phyloP scores from a whole-genome alignment of 1,140 invertebrate genomes.

The Lanistes nyassanus region DNA sequence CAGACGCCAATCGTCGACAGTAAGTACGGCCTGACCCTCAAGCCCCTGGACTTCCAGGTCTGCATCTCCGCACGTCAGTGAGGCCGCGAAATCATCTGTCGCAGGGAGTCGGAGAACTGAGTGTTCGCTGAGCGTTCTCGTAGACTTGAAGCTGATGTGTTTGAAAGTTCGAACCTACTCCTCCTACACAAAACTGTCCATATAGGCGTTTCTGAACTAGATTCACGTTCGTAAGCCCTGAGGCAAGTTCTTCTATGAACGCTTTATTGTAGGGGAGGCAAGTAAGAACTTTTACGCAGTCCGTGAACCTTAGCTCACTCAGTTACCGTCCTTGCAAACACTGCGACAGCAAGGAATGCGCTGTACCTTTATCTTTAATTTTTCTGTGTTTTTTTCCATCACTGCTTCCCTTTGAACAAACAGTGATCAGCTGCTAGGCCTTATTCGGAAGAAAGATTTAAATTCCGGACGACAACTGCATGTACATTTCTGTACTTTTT shows the following conservation, averaged over 20 bases:
- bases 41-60: constrained; percentile 48
- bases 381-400: no score
- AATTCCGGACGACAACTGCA: no score
- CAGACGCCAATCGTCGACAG: constrained; percentile 47
- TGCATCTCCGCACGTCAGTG: background rate
- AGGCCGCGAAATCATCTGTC: background rate
- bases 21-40: constrained; percentile 57
- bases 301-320: no score
- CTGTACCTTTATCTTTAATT: no score
- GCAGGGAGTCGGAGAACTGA: background rate
- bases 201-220: background rate
- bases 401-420: no score
- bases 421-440: no score
- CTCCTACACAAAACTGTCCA: background rate
- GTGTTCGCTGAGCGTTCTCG: background rate
- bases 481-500: no score
- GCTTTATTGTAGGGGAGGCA: background rate
- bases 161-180: background rate
- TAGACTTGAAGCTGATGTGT: background rate
- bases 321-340: no score
- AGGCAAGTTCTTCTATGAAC: background rate
- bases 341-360: no score
- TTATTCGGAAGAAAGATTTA: no score
- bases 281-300: no score
- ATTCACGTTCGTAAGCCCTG: background rate